Evolutionary conservation across 2,797 vertebrate species (phyloP).

Genomic region (Trachurus trachurus): DNA sequence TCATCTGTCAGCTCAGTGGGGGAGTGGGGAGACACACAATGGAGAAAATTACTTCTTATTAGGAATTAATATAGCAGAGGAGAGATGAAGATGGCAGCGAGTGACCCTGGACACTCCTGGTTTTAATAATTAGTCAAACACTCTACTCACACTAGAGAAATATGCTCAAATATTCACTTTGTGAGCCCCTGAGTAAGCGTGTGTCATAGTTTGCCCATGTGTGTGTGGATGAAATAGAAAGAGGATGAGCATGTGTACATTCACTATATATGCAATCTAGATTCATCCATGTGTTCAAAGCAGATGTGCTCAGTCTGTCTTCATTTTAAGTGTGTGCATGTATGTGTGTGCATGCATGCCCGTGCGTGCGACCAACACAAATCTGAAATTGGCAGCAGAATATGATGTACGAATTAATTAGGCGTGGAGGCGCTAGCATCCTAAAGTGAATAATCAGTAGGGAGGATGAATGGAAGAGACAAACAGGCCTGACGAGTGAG

Average conservation of each 20-base stretch:
- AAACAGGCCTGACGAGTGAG: conserved; percentile 63
- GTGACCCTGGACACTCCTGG: conserved; percentile 54
- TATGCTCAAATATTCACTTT: conserved; percentile 54
- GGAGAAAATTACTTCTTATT: conserved; percentile 59
- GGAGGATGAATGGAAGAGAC: conserved; percentile 64
- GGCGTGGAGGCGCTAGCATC: conserved; percentile 56
- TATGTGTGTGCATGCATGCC: background rate
- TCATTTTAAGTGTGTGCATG: background rate
- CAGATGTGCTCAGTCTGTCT: conserved; percentile 49
- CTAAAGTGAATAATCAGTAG: conserved; percentile 70
- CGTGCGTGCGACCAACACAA: conserved; percentile 26
- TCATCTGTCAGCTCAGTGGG: conserved; percentile 58
- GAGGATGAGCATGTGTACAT: conserved; percentile 1
- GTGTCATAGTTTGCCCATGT: conserved; percentile 21
- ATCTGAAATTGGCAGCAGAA: conserved; percentile 68
- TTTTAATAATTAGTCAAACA: conserved; percentile 71
- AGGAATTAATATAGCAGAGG: conserved; percentile 49
- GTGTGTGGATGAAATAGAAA: conserved; percentile 16
- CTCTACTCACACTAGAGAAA: conserved; percentile 27
- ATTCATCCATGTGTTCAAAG: conserved; percentile 47
- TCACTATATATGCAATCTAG: conserved; percentile 27
- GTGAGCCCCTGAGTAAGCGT: background rate
- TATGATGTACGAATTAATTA: conserved; percentile 69
- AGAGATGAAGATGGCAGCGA: conserved; percentile 45
- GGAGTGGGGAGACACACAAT: conserved; percentile 44